These are phyloP conservation scores for Sandelia bainsii DNA, from an alignment of 2,797 vertebrate genomes.

Conservation along the genomic window DNA sequence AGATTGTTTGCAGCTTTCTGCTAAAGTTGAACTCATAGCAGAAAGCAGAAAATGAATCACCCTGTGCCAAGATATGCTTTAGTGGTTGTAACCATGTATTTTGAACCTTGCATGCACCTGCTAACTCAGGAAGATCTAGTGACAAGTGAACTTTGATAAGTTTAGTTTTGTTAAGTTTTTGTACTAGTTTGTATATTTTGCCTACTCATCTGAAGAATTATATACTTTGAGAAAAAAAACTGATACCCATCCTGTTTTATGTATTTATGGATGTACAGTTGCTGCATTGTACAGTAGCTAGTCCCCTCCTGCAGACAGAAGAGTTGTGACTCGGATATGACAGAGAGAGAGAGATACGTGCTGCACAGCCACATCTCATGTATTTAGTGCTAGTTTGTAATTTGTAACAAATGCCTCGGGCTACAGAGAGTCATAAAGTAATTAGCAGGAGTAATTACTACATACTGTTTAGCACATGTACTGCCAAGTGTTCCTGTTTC, in stretches of 20 bases:
- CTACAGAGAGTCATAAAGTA: constrained; percentile 8
- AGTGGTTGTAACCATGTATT: not conserved
- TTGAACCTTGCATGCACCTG: constrained; percentile 10
- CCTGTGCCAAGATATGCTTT: constrained; percentile 3
- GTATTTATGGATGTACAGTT: not conserved
- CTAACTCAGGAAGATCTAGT: not conserved
- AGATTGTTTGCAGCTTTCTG: not conserved
- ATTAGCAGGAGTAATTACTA: constrained; percentile 15
- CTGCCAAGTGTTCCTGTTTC: constrained; percentile 6
- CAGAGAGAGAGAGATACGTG: constrained; percentile 35
- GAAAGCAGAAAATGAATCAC: not conserved
- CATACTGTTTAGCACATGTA: constrained; percentile 10
- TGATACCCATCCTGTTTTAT: not conserved
- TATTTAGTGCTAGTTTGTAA: not conserved
- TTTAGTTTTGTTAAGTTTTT: too few relatives aligned
- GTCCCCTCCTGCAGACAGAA: constrained; percentile 1
- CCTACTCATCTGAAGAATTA: not conserved
- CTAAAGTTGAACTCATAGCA: not conserved
- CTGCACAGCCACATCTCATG: constrained; percentile 27
- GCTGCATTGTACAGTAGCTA: constrained; percentile 1
- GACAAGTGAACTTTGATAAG: constrained; percentile 17
- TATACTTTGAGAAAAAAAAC: not conserved
- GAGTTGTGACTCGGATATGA: constrained; percentile 15
- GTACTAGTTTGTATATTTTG: not conserved
- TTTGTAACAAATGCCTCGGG: not conserved